Conservation (phyloP, 2,888 invertebrate genomes). For the Nasonovia ribisnigri region DNA sequence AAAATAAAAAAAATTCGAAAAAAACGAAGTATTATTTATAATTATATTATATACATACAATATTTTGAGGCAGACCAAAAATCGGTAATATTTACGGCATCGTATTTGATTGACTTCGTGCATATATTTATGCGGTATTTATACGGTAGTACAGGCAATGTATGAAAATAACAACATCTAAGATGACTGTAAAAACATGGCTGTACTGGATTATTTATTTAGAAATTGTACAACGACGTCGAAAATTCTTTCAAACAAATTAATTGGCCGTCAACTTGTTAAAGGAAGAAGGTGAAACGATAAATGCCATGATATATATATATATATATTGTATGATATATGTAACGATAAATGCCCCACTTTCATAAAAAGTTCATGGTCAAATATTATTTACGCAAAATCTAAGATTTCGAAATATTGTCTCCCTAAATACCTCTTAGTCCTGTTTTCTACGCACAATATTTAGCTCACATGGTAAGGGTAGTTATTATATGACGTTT, state of each 20-base stretch:
- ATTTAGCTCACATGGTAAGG: background rate
- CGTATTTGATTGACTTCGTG: no score
- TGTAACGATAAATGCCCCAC: background rate
- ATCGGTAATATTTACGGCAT: background rate
- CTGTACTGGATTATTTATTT: background rate
- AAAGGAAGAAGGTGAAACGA: background rate
- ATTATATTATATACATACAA: background rate
- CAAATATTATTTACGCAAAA: background rate
- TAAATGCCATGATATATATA: background rate
- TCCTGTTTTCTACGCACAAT: background rate
- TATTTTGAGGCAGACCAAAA: background rate
- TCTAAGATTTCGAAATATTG: background rate
- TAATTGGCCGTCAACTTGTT: background rate
- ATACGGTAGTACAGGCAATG: no score
- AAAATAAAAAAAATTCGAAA: background rate
- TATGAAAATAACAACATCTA: background rate
- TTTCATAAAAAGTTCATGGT: background rate
- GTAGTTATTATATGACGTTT: background rate
- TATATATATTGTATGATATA: background rate
- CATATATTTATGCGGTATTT: no score
- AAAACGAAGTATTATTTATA: background rate
- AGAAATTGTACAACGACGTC: background rate
- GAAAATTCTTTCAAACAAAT: background rate
- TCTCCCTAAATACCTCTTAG: background rate
- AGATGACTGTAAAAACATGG: background rate